Evolutionary conservation across 2,113 vertebrate genomes (phyloP).

Genomic region (Tympanuchus pallidicinctus): DNA sequence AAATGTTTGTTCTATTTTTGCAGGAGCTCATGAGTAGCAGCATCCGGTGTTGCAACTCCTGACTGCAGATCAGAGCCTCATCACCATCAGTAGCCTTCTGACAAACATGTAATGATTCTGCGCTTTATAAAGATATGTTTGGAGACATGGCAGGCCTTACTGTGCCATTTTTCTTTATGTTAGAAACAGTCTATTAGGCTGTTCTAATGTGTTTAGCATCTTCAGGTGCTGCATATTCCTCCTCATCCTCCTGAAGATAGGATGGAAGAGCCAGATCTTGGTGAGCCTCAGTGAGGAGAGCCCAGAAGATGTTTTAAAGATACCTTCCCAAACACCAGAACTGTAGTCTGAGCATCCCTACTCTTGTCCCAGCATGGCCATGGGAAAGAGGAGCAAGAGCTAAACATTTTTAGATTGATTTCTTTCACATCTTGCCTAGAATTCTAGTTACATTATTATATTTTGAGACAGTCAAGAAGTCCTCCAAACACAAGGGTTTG

Average conservation of each 20-base stretch:
- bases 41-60: neutral
- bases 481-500: neutral
- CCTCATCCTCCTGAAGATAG: neutral
- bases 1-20: neutral
- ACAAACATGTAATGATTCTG: neutral
- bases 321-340: neutral
- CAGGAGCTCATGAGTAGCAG: neutral
- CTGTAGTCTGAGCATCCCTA: neutral
- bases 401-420: neutral
- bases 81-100: neutral
- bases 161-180: neutral
- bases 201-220: neutral
- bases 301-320: neutral
- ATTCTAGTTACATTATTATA: neutral
- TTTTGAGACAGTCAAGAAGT: neutral
- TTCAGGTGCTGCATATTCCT: neutral
- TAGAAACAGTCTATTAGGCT: neutral
- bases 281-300: neutral
- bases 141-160: neutral
- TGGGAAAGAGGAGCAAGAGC: neutral
- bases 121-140: neutral
- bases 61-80: neutral
- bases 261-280: neutral
- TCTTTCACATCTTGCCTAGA: neutral
- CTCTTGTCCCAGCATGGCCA: accelerated